Evolutionary conservation across 2,888 invertebrate species (phyloP), one percentile per base, ranked within the genome.

Genomic region (Eupithecia tripunctaria): DNA sequence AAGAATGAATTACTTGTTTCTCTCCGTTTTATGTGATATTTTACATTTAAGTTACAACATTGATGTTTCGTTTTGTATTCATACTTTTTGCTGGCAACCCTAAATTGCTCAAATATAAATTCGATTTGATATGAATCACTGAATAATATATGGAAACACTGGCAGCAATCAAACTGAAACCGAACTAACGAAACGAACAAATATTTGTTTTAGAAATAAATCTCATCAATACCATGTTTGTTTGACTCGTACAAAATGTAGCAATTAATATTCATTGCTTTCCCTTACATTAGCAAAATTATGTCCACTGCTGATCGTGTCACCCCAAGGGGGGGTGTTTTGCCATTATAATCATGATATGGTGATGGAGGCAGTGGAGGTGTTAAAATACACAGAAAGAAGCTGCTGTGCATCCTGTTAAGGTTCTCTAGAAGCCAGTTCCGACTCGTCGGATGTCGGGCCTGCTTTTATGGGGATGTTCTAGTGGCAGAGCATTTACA

Each of bases 191-290:
- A 21, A 51, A 21, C 47, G 21, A 51, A 51, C 47, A 21, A 21
- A 47, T 47, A 51, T n/a, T 51, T 51, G 21, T 43, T 43, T 43
- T 43, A n/a, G 43, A 51, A 51, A 51, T 51, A 51, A 47, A 47
- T 51, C 3, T 21, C n/a, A 51, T 10, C 21, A 21, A 51, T 51
- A 21, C 10, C 21, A n/a, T 51, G 21, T 51, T 51, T 51, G 21
- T 21, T 51, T 51, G 47, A 51, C 21, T 51, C n/a, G 8, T 51
- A 51, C 47, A 21, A 51, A 51, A 51, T 43, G 18, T 3, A 51
- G 10, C n/a, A 47, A 47, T 47, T 8, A 43, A 18, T 47, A 47
- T n/a, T 21, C 10, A 21, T 51, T n/a, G n/a, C 8, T 51, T 51
- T 51, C 47, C 18, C 18, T n/a, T 43, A 7, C 7, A 10, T 21